These are phyloP conservation scores for Dermolepida albohirtum DNA, from an alignment of 2,888 invertebrate species.

Conservation along the genomic window DNA sequence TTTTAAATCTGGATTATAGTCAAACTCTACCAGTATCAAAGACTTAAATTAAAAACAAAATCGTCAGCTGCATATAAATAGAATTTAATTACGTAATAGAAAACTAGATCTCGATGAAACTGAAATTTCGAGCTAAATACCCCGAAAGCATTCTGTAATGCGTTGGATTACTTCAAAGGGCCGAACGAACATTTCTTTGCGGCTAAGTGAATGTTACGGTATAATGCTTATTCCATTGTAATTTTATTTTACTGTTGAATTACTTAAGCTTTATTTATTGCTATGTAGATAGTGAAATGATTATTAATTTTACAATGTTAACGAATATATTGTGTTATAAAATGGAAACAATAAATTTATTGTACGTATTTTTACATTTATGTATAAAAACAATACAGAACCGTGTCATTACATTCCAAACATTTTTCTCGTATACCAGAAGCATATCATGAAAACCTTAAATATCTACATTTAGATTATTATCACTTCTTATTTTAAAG, in stretches of 20 bases:
- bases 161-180: constrained; percentile 30
- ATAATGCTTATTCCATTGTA: constrained; percentile 25
- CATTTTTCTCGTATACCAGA: too few species aligned
- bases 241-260: constrained; percentile 30
- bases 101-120: constrained; percentile 17
- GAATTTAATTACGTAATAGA: constrained; percentile 30
- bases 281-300: not conserved
- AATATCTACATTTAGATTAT: too few species aligned
- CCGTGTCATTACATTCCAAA: too few species aligned
- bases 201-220: constrained; percentile 23
- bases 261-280: constrained; percentile 4
- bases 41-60: constrained; percentile 35
- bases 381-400: too few species aligned
- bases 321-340: too few species aligned
- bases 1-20: constrained; percentile 37
- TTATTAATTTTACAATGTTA: too few species aligned
- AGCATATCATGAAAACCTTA: too few species aligned
- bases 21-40: constrained; percentile 22
- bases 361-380: too few species aligned
- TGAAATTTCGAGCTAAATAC: constrained; percentile 18
- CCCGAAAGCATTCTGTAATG: constrained; percentile 17
- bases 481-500: too few species aligned
- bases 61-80: constrained; percentile 30
- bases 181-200: constrained; percentile 18
- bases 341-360: too few species aligned